phyloP scores from a whole-genome alignment of 2,888 invertebrate genomes.

The Lithophane ornitopus region DNA sequence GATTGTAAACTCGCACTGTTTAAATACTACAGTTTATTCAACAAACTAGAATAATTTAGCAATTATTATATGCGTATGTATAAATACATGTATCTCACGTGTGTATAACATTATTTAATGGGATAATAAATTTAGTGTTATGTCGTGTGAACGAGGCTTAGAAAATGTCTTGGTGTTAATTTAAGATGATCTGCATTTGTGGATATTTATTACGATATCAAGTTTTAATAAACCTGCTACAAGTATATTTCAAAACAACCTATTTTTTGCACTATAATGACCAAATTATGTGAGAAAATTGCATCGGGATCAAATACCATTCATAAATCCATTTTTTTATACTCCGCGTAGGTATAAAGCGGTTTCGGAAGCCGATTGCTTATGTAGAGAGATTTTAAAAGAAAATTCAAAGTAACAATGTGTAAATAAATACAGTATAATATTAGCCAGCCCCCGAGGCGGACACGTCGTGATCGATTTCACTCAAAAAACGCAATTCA shows the following conservation, averaged over 20 bases:
- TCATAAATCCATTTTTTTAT: slow-evolving; percentile 2
- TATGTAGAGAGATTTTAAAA: slow-evolving; percentile 58
- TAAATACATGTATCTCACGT: slow-evolving; percentile 50
- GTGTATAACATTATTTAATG: slow-evolving; percentile 48
- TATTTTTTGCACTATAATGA: not conserved
- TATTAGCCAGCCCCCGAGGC: slow-evolving; percentile 74
- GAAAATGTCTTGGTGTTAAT: slow-evolving; percentile 48
- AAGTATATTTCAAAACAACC: slow-evolving; percentile 4
- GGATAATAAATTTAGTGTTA: slow-evolving; percentile 53
- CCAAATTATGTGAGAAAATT: slow-evolving; percentile 24
- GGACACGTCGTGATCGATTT: slow-evolving; percentile 86
- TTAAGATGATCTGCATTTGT: slow-evolving; percentile 44
- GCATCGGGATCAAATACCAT: not conserved
- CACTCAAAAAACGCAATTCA: slow-evolving; percentile 88
- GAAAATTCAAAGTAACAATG: slow-evolving; percentile 74
- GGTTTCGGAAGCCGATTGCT: slow-evolving; percentile 58
- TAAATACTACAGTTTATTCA: slow-evolving; percentile 42
- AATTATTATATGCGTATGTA: slow-evolving; percentile 45
- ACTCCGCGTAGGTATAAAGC: slow-evolving; percentile 14
- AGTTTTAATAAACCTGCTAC: slow-evolving; percentile 20
- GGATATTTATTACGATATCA: slow-evolving; percentile 36
- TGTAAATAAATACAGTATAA: slow-evolving; percentile 84
- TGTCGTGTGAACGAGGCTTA: slow-evolving; percentile 47
- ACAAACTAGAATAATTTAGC: slow-evolving; percentile 53
- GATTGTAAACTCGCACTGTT: slow-evolving; percentile 44